Conservation (phyloP, 2,888 invertebrate genomes). For the Clunio marinus region DNA sequence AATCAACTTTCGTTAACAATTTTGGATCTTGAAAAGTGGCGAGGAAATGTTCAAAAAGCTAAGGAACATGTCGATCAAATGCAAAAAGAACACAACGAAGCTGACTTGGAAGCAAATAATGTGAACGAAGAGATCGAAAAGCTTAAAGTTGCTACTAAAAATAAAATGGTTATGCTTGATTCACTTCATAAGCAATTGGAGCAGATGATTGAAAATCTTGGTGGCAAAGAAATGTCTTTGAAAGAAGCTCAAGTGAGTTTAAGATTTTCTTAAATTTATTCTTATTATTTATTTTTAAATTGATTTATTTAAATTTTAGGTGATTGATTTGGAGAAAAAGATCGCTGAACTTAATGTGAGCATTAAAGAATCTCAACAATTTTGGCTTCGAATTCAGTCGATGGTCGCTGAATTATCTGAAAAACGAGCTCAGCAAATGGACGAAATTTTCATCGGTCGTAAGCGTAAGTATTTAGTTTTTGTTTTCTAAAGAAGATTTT, state of each 20-base stretch:
- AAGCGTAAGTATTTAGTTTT: conserved; percentile 57
- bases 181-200: conserved; percentile 55
- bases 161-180: conserved; percentile 54
- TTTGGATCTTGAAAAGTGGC: conserved; percentile 50
- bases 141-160: conserved; percentile 50
- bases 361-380: conserved; percentile 63
- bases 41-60: conserved; percentile 43
- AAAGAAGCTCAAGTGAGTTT: conserved; percentile 40
- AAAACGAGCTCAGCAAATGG: conserved; percentile 63
- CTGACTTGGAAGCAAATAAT: conserved; percentile 52
- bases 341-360: conserved; percentile 60
- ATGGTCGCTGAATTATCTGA: conserved; percentile 65
- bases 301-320: conserved; percentile 47
- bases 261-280: not conserved
- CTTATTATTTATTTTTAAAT: conserved; percentile 24
- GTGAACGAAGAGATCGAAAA: conserved; percentile 52
- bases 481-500: conserved; percentile 41
- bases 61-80: conserved; percentile 44
- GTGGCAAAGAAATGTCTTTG: conserved; percentile 48
- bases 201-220: conserved; percentile 52
- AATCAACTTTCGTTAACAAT: conserved; percentile 55
- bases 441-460: conserved; percentile 64
- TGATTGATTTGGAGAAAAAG: conserved; percentile 61
- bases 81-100: conserved; percentile 46
- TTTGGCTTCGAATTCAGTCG: conserved; percentile 73